Conservation (phyloP, 2,888 invertebrate species). For the Cynaeus angustus region DNA sequence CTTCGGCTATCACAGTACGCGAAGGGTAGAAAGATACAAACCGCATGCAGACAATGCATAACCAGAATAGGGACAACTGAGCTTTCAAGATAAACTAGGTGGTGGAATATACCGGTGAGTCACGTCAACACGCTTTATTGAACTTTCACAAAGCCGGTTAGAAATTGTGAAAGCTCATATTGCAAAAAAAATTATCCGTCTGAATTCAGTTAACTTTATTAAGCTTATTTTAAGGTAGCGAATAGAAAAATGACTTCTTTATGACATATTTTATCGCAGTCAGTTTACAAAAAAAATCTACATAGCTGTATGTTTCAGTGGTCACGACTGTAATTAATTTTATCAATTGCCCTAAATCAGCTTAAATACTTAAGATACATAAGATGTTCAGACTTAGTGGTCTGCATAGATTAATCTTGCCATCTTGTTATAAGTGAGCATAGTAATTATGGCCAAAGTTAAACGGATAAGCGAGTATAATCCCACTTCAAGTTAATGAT, state of each 20-base stretch:
- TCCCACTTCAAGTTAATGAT: constrained; percentile 5
- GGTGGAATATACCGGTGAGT: constrained; percentile 4
- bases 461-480: constrained; percentile 8
- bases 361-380: not conserved
- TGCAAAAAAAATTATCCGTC: too few relatives aligned
- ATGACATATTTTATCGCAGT: too few relatives aligned
- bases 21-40: constrained; percentile 43
- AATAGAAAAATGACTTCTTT: too few relatives aligned
- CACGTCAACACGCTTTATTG: constrained; percentile 28
- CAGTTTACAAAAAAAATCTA: too few relatives aligned
- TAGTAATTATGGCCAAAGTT: constrained; percentile 12
- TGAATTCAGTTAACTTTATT: too few relatives aligned
- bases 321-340: too few relatives aligned
- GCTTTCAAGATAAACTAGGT: constrained; percentile 33
- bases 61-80: constrained; percentile 38
- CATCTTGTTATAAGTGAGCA: constrained; percentile 9
- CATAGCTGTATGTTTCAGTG: too few relatives aligned
- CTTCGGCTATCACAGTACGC: constrained; percentile 34
- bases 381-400: constrained; percentile 13
- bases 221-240: too few relatives aligned
- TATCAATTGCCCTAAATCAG: too few relatives aligned
- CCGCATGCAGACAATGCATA: constrained; percentile 38
- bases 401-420: constrained; percentile 15
- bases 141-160: not conserved
- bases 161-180: not conserved